Percentiles rank a stretch among this genome's conserved stretches.
Conservation (phyloP, 1,140 invertebrate species). For the Eriosoma lanigerum region DNA sequence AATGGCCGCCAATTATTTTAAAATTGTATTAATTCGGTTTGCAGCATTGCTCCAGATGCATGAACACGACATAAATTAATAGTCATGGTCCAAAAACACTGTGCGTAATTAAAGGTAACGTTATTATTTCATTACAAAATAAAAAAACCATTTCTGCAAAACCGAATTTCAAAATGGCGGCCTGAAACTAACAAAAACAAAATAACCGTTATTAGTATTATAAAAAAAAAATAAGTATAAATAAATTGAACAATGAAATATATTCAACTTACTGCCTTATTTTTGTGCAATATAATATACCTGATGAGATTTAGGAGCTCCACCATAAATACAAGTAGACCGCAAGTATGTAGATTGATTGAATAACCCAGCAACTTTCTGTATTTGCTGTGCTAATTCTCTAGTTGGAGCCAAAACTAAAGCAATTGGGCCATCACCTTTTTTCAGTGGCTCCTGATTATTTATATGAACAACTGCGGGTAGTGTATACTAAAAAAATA, state of each 20-base stretch:
- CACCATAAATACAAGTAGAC: conserved; percentile 87
- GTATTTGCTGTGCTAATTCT: conserved; percentile 81
- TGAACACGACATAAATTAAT: conserved; percentile 42
- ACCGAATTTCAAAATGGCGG: conserved; percentile 52
- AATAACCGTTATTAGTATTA: conserved; percentile 36
- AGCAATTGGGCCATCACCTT: conserved; percentile 74
- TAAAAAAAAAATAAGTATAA: conserved; percentile 9
- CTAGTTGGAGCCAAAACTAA: conserved; percentile 79
- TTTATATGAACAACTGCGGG: conserved; percentile 75
- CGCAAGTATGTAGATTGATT: conserved; percentile 72
- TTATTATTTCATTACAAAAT: conserved; percentile 39
- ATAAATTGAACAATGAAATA: conserved; percentile 19
- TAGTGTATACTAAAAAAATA: conserved; percentile 62
- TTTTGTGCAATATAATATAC: conserved; percentile 39
- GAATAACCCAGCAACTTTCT: conserved; percentile 83
- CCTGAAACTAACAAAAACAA: conserved; percentile 50
- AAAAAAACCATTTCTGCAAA: conserved; percentile 49
- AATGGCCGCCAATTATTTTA: conserved; percentile 46
- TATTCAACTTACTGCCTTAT: conserved; percentile 9
- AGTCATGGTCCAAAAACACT: conserved; percentile 50
- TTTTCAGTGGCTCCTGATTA: conserved; percentile 67
- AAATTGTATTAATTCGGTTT: conserved; percentile 49
- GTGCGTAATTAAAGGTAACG: conserved; percentile 46
- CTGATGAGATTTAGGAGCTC: conserved; percentile 74
- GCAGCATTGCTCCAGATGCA: conserved; percentile 46